These are phyloP conservation scores for Phyllotis vaccarum DNA, from an alignment of 2,797 vertebrate species.

Conservation along the genomic window DNA sequence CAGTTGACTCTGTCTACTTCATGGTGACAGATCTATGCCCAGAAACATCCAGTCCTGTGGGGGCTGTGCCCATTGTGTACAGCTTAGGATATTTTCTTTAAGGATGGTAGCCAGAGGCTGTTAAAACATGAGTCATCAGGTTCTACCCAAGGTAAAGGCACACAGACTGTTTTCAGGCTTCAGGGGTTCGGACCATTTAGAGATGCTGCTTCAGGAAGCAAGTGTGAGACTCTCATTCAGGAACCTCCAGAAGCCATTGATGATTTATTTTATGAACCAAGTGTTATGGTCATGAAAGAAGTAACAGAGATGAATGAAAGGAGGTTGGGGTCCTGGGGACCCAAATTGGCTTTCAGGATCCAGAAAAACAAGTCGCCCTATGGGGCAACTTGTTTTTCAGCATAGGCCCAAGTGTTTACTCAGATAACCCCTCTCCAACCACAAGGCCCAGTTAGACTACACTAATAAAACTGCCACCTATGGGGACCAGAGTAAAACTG, in stretches of 20 bases:
- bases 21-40: not conserved
- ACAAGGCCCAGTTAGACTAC: not conserved
- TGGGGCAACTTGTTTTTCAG: not conserved
- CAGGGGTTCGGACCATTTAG: not conserved
- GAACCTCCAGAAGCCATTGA: not conserved
- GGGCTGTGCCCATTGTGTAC: not conserved
- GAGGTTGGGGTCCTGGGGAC: not conserved
- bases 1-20: not conserved
- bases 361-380: not conserved
- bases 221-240: not conserved
- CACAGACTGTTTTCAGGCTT: not conserved
- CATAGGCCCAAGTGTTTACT: not conserved
- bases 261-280: not conserved
- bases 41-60: not conserved
- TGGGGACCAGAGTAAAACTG: not conserved
- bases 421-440: not conserved
- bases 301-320: not conserved
- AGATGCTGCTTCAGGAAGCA: not conserved
- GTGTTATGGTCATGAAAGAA: not conserved
- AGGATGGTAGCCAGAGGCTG: not conserved
- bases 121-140: slow-evolving; percentile 14
- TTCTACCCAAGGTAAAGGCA: not conserved
- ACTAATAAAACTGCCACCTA: not conserved
- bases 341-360: not conserved
- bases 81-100: not conserved